A percentile compares a stretch with the other conserved stretches of the same genome.
Evolutionary conservation across 2,797 vertebrate species (phyloP).

Genomic region (Syndactyla subalaris): DNA sequence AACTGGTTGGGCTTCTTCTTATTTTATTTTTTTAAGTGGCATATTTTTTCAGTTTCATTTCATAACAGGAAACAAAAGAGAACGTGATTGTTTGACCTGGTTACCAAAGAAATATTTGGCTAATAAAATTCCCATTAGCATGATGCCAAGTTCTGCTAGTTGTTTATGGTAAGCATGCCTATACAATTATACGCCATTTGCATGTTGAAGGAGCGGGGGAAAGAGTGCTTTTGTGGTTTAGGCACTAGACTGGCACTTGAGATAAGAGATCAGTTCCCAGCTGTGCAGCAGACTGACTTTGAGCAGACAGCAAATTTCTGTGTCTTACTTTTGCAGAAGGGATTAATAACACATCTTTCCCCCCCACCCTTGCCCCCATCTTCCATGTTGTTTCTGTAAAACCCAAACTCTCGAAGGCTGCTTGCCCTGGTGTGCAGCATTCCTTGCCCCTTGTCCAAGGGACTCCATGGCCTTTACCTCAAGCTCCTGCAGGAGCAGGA

Average conservation of each 20-base stretch:
- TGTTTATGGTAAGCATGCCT: constrained; percentile 57
- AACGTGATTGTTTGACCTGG: constrained; percentile 70
- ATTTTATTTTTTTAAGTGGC: constrained; percentile 65
- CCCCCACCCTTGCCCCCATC: not conserved
- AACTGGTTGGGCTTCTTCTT: constrained; percentile 33
- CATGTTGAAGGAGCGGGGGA: not conserved
- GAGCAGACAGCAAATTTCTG: constrained; percentile 10
- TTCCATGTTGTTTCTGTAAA: constrained; percentile 14
- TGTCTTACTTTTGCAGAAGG: constrained; percentile 24
- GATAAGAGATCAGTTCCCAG: constrained; percentile 59
- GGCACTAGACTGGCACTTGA: constrained; percentile 62
- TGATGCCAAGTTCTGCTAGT: constrained; percentile 45
- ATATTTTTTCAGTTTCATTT: constrained; percentile 69
- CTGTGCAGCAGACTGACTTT: constrained; percentile 50
- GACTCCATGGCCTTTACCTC: not conserved
- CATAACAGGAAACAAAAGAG: constrained; percentile 74
- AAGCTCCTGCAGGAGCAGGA: not conserved
- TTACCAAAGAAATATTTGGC: constrained; percentile 63
- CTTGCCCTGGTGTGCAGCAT: accelerated
- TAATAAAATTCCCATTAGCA: constrained; percentile 48
- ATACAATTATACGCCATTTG: constrained; percentile 40
- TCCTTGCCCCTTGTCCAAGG: not conserved
- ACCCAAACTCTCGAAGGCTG: not conserved
- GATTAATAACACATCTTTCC: not conserved
- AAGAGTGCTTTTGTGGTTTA: constrained; percentile 26